Conservation (phyloP, 2,888 invertebrate genomes). For the Miltochrista miniata region DNA sequence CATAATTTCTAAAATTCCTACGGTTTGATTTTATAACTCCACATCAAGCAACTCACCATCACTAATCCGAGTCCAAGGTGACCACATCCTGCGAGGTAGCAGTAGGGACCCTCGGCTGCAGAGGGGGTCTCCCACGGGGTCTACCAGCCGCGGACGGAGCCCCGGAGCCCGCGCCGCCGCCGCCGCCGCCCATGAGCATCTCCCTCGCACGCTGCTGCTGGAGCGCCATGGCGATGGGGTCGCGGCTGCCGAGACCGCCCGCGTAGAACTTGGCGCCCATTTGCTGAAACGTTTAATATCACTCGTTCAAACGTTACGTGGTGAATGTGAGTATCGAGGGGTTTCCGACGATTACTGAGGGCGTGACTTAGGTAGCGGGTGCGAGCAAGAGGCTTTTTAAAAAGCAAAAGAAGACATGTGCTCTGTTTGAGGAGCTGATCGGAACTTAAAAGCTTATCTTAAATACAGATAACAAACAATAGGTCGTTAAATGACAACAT, state of each 20-base stretch:
- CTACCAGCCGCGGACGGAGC: conserved; percentile 12
- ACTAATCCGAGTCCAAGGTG: conserved; percentile 71
- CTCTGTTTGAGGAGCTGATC: too few species aligned
- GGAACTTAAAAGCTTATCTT: too few species aligned
- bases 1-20: too few species aligned
- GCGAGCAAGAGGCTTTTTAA: too few species aligned
- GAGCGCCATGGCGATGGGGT: conserved; percentile 78
- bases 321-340: not conserved
- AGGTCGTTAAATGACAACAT: too few species aligned
- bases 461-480: too few species aligned
- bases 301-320: conserved; percentile 2
- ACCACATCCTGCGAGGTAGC: conserved; percentile 56
- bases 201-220: conserved; percentile 76
- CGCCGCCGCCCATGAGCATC: conserved; percentile 65
- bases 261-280: conserved; percentile 80
- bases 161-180: conserved; percentile 1
- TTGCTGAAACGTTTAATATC: conserved; percentile 33
- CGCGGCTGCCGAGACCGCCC: conserved; percentile 79
- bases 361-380: too few species aligned
- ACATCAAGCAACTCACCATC: too few species aligned
- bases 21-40: too few species aligned
- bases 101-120: conserved; percentile 43
- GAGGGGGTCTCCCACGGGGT: conserved; percentile 56
- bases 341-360: too few species aligned
- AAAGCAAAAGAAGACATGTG: too few species aligned